phyloP scores from a whole-genome alignment of 2,113 vertebrate genomes.

The Lipophrys pholis region DNA sequence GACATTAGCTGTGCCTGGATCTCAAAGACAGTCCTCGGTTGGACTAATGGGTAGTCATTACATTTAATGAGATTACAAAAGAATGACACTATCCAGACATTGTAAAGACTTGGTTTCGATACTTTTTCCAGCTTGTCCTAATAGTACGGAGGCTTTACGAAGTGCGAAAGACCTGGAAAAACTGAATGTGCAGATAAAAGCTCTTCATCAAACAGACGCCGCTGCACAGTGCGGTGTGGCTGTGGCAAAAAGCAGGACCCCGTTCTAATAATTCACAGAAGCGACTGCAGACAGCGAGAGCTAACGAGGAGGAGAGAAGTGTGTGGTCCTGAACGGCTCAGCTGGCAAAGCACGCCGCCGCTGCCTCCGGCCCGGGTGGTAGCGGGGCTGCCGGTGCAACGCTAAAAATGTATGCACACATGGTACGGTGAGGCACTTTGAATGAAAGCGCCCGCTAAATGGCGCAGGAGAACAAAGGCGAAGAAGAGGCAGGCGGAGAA shows the following conservation, averaged over 20 bases:
- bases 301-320: constrained; percentile 53
- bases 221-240: constrained; percentile 5
- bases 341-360: constrained; percentile 40
- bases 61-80: no score
- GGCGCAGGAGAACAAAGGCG: constrained; percentile 43
- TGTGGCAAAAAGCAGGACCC: constrained; percentile 13
- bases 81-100: no score
- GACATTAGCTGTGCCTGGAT: no score
- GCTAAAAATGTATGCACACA: constrained; percentile 41
- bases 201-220: background rate
- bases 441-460: constrained; percentile 41
- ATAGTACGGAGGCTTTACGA: background rate
- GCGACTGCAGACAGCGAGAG: constrained; percentile 4
- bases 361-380: constrained; percentile 3
- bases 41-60: no score
- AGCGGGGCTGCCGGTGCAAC: background rate
- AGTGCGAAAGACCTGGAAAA: constrained; percentile 12
- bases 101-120: background rate
- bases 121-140: background rate
- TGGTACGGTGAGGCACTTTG: constrained; percentile 44
- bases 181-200: background rate
- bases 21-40: no score
- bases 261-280: constrained; percentile 46
- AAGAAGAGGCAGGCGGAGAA: constrained; percentile 45
- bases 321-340: constrained; percentile 61